Conservation (phyloP, 2,113 vertebrate species). For the Podiceps cristatus region DNA sequence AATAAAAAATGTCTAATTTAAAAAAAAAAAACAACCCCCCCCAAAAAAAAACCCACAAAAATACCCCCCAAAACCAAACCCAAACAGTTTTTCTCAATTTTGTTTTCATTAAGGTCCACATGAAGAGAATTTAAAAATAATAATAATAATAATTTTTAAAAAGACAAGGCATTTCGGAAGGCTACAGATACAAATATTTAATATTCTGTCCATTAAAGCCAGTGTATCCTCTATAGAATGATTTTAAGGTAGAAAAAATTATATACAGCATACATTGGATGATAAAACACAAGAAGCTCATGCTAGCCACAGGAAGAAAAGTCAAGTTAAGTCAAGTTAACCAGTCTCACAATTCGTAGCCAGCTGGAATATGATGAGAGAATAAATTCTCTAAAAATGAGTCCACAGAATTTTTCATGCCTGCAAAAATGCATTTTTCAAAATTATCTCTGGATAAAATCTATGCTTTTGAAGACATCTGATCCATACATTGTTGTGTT, state of each 20-base stretch:
- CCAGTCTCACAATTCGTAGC: conserved; percentile 29
- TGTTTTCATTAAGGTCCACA: neutral
- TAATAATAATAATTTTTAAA: neutral
- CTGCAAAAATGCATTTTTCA: conserved; percentile 33
- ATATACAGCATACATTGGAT: neutral
- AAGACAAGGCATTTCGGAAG: neutral
- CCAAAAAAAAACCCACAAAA: too few relatives aligned
- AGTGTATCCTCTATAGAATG: neutral
- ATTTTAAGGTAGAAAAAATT: neutral
- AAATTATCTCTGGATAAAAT: neutral
- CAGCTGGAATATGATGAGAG: conserved; percentile 47
- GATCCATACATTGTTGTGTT: neutral
- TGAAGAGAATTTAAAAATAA: neutral
- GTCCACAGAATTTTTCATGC: neutral
- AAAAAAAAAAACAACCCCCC: neutral
- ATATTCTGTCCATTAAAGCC: neutral
- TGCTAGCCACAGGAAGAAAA: neutral
- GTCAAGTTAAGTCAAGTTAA: neutral
- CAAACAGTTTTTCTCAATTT: neutral
- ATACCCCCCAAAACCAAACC: too few relatives aligned
- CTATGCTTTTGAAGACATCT: neutral
- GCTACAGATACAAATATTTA: neutral
- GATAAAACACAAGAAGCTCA: neutral
- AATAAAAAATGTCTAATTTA: neutral
- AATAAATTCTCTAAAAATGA: conserved; percentile 32